phyloP scores from a whole-genome alignment of 2,888 invertebrate genomes.

The Pomacea canaliculata region DNA sequence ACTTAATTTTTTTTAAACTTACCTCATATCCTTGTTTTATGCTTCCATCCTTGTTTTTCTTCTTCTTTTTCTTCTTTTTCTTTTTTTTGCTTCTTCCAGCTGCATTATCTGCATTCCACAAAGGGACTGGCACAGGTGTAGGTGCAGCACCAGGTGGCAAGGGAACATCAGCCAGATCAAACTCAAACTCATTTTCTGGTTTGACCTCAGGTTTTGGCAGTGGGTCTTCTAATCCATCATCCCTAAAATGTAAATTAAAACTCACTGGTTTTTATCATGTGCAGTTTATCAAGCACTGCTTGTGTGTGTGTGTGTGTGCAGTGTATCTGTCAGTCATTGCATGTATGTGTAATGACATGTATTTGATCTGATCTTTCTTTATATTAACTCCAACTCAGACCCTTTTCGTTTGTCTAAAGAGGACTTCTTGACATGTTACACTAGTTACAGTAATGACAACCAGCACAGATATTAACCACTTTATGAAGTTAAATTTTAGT shows the following conservation, averaged over 20 bases:
- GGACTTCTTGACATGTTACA: too few species aligned
- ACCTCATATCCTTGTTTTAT: too few species aligned
- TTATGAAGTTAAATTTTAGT: too few species aligned
- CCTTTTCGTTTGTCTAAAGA: too few species aligned
- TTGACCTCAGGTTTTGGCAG: not conserved
- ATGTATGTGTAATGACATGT: too few species aligned
- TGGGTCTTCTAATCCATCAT: not conserved
- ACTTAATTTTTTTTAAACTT: too few species aligned
- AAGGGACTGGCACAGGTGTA: not conserved
- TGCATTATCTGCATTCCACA: not conserved
- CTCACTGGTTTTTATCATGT: not conserved
- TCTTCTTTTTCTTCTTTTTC: constrained; percentile 24
- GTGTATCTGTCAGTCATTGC: not conserved
- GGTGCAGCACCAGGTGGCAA: constrained; percentile 4
- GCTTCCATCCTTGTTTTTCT: constrained; percentile 14
- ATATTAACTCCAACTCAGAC: too few species aligned
- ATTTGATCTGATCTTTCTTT: too few species aligned
- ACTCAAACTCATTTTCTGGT: not conserved
- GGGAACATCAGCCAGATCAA: constrained; percentile 18
- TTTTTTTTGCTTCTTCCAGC: constrained; percentile 5
- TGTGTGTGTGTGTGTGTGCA: not conserved
- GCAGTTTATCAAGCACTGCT: not conserved
- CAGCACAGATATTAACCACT: too few species aligned
- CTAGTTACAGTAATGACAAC: too few species aligned
- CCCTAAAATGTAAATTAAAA: not conserved